Percentiles rank a stretch among this genome's conserved stretches.
phyloP scores from a whole-genome alignment of 2,888 invertebrate species.

The Chironomus riparius region DNA sequence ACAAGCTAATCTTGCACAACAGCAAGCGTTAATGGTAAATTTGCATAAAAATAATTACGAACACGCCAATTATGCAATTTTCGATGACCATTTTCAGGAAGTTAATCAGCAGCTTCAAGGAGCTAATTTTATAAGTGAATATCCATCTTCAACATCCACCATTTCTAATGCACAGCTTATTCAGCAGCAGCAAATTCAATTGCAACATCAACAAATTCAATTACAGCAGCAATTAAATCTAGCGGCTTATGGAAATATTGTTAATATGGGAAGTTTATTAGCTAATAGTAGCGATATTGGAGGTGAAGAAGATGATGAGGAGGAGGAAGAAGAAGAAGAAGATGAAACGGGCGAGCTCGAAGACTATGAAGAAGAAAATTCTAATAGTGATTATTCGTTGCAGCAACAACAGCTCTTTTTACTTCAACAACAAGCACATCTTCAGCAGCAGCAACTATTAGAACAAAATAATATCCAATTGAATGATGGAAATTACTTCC shows the following conservation, averaged over 20 bases:
- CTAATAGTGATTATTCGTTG: neutral
- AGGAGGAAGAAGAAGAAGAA: conserved; percentile 8
- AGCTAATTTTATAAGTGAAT: conserved; percentile 16
- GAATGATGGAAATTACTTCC: conserved; percentile 19
- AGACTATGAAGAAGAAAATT: conserved; percentile 3
- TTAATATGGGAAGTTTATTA: conserved; percentile 11
- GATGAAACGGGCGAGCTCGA: neutral
- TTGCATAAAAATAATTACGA: neutral
- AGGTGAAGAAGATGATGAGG: neutral
- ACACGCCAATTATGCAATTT: neutral
- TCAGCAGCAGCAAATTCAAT: neutral
- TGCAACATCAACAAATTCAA: conserved; percentile 6
- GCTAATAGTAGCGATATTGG: neutral
- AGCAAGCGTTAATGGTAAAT: conserved; percentile 4
- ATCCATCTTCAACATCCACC: neutral
- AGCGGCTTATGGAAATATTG: conserved; percentile 24
- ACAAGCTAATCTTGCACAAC: neutral
- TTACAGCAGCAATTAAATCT: conserved; percentile 14
- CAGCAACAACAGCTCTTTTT: conserved; percentile 14
- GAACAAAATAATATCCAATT: conserved; percentile 29
- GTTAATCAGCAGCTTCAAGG: conserved; percentile 8
- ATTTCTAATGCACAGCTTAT: conserved; percentile 4
- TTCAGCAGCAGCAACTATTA: conserved; percentile 36
- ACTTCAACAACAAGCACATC: conserved; percentile 31
- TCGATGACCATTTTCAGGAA: neutral